Conservation (phyloP, 2,888 invertebrate genomes). For the Eulithis testata region DNA sequence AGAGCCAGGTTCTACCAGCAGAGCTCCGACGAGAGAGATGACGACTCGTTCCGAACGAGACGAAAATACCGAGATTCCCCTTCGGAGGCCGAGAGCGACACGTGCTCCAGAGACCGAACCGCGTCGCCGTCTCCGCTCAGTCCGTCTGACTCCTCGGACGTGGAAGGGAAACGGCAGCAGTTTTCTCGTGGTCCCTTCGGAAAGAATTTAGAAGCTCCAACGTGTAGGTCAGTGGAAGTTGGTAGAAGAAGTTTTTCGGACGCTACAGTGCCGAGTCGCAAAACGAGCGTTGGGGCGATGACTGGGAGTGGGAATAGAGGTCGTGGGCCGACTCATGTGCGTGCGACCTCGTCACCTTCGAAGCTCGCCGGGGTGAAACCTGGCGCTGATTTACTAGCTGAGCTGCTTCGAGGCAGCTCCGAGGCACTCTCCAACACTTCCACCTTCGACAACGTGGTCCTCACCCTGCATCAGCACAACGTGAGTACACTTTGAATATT, state of each 20-base stretch:
- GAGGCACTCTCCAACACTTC: slow-evolving; percentile 88
- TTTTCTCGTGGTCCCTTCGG: slow-evolving; percentile 88
- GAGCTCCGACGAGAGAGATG: slow-evolving; percentile 90
- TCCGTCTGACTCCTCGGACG: slow-evolving; percentile 86
- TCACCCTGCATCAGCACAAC: slow-evolving; percentile 80
- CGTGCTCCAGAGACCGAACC: slow-evolving; percentile 83
- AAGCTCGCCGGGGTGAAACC: slow-evolving; percentile 87
- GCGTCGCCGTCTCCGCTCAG: slow-evolving; percentile 86
- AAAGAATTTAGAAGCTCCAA: slow-evolving; percentile 74
- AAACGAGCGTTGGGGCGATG: slow-evolving; percentile 85
- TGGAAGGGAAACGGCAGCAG: slow-evolving; percentile 79
- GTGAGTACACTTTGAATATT: slow-evolving; percentile 63
- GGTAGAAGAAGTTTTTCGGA: slow-evolving; percentile 78
- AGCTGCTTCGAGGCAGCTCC: slow-evolving; percentile 91
- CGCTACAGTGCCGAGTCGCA: slow-evolving; percentile 83
- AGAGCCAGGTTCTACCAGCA: slow-evolving; percentile 87
- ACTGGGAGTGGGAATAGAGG: slow-evolving; percentile 66
- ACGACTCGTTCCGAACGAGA: slow-evolving; percentile 73
- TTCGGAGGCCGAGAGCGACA: slow-evolving; percentile 89
- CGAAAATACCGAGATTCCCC: slow-evolving; percentile 86
- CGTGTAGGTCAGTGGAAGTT: slow-evolving; percentile 83
- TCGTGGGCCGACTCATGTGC: slow-evolving; percentile 86
- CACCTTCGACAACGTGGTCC: slow-evolving; percentile 79
- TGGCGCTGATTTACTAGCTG: slow-evolving; percentile 88
- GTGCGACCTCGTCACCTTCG: slow-evolving; percentile 92